Conservation (phyloP, 2,113 vertebrate species). For the Atractosteus spatula region DNA sequence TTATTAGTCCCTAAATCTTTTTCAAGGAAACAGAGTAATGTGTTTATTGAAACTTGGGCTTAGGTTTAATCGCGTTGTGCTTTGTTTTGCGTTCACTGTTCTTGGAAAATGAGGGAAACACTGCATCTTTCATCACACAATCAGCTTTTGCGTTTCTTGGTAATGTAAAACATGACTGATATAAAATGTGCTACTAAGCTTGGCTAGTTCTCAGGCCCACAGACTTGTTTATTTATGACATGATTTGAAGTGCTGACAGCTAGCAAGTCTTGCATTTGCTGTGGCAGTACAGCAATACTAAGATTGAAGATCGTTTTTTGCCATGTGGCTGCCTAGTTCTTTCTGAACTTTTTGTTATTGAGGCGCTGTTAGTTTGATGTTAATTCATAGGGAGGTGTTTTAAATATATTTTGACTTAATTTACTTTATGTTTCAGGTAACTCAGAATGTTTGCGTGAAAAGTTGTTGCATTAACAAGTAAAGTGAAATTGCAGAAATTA, state of each 20-base stretch:
- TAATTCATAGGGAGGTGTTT: slow-evolving; percentile 12
- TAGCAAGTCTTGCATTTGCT: slow-evolving; percentile 33
- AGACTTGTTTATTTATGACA: slow-evolving; percentile 41
- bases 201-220: not conserved
- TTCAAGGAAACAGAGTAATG: slow-evolving; percentile 76
- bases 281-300: slow-evolving; percentile 28
- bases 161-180: not conserved
- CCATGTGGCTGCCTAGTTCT: slow-evolving; percentile 3
- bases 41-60: slow-evolving; percentile 76
- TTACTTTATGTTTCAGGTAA: not conserved
- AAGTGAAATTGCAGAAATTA: too few relatives aligned
- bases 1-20: slow-evolving; percentile 78
- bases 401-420: not conserved
- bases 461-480: too few relatives aligned
- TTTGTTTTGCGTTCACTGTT: slow-evolving; percentile 60
- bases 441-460: too few relatives aligned
- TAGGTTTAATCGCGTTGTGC: slow-evolving; percentile 74
- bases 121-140: slow-evolving; percentile 75
- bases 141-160: slow-evolving; percentile 36
- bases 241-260: slow-evolving; percentile 49
- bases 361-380: slow-evolving; percentile 15
- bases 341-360: not conserved
- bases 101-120: slow-evolving; percentile 74
- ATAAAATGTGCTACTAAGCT: slow-evolving; percentile 18
- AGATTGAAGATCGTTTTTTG: slow-evolving; percentile 34